Evolutionary conservation across 2,797 vertebrate species (phyloP).

Genomic region (Micromesistius poutassou): DNA sequence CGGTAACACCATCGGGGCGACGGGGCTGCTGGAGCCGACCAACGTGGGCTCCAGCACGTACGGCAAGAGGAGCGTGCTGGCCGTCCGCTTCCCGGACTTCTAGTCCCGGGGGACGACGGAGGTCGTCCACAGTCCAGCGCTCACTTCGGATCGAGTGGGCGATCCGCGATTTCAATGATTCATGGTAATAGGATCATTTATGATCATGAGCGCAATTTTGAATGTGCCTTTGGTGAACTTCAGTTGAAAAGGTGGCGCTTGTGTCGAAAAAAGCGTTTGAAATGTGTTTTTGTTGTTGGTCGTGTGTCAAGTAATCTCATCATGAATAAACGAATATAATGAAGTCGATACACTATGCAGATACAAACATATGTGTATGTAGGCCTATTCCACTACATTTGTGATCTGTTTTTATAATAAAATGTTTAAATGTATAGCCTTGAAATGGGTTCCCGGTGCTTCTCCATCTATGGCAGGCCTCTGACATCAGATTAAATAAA

Average conservation of each 20-base stretch:
- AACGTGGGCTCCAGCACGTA: slow-evolving; percentile 86
- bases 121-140: neutral
- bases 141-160: neutral
- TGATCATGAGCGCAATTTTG: neutral
- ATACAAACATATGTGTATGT: neutral
- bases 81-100: slow-evolving; percentile 32
- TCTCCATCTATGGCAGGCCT: neutral
- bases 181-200: neutral
- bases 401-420: neutral
- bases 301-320: neutral
- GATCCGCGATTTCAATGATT: neutral
- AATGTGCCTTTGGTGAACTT: neutral
- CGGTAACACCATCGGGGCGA: slow-evolving; percentile 73
- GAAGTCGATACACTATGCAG: neutral
- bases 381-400: neutral
- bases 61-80: slow-evolving; percentile 77
- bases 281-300: neutral
- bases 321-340: neutral
- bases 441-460: neutral
- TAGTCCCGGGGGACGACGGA: neutral
- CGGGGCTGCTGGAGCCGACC: slow-evolving; percentile 59
- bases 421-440: neutral
- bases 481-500: neutral
- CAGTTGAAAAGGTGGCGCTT: neutral
- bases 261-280: neutral